These are phyloP conservation scores for Amphipoea oculea DNA, from an alignment of 2,888 invertebrate species.

Conservation along the genomic window DNA sequence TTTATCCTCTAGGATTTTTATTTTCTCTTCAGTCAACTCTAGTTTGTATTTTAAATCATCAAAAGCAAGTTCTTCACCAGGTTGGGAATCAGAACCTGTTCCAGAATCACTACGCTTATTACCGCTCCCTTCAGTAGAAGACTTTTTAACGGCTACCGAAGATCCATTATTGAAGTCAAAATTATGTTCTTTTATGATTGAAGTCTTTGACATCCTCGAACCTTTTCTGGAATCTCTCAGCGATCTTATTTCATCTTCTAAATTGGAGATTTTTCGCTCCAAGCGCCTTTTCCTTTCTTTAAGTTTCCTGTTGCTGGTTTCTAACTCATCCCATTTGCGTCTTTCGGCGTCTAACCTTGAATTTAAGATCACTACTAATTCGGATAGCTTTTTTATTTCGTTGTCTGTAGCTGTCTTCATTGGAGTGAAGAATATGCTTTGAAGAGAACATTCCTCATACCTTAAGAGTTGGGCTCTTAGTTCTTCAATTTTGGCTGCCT, in stretches of 20 bases:
- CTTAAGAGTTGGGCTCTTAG: constrained; percentile 84
- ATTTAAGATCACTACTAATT: constrained; percentile 90
- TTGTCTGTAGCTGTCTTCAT: constrained; percentile 91
- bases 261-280: constrained; percentile 75
- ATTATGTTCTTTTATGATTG: constrained; percentile 72
- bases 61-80: constrained; percentile 80
- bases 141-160: constrained; percentile 72
- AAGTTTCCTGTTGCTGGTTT: constrained; percentile 88
- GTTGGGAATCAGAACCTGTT: constrained; percentile 72
- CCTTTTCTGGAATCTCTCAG: constrained; percentile 76
- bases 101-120: constrained; percentile 79
- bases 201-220: constrained; percentile 78
- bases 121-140: constrained; percentile 72
- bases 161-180: constrained; percentile 66
- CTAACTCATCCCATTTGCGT: constrained; percentile 90
- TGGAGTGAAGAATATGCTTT: constrained; percentile 88
- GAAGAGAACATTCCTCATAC: constrained; percentile 87
- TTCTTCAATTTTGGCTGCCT: constrained; percentile 86
- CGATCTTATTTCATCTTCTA: constrained; percentile 78
- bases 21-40: constrained; percentile 92
- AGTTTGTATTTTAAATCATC: constrained; percentile 87
- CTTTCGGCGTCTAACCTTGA: constrained; percentile 91
- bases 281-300: constrained; percentile 88
- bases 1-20: constrained; percentile 91
- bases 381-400: constrained; percentile 91